These are phyloP conservation scores for Pollimyrus isidori DNA, from an alignment of 2,113 vertebrate species.

Conservation along the genomic window DNA sequence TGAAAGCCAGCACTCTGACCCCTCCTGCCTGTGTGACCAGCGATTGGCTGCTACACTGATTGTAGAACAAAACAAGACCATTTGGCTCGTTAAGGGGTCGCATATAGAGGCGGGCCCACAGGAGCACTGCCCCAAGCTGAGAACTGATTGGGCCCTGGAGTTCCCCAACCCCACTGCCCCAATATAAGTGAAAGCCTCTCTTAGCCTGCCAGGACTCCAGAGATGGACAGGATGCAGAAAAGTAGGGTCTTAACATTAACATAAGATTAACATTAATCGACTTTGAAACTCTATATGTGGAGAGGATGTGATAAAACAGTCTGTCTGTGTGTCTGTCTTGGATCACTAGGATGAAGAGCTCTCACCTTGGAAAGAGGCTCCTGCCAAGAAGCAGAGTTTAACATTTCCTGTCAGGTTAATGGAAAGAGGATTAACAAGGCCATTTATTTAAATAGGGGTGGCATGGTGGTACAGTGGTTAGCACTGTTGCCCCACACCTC, in stretches of 20 bases:
- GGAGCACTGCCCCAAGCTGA: not conserved
- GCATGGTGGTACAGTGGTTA: too few species aligned
- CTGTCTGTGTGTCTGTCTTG: slow-evolving; percentile 5
- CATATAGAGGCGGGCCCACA: not conserved
- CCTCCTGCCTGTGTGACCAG: not conserved
- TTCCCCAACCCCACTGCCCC: not conserved
- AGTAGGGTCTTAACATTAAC: slow-evolving; percentile 34
- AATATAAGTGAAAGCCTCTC: not conserved
- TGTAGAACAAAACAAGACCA: not conserved
- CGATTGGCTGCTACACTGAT: not conserved
- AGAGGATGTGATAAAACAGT: slow-evolving; percentile 34
- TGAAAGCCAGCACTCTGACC: not conserved
- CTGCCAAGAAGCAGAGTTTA: not conserved
- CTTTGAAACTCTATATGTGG: slow-evolving; percentile 41
- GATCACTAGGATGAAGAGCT: slow-evolving; percentile 17
- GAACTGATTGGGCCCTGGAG: not conserved
- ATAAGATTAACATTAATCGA: slow-evolving; percentile 39
- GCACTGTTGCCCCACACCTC: too few species aligned
- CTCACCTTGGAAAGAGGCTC: not conserved
- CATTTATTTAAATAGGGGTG: not conserved
- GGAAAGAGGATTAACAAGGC: not conserved
- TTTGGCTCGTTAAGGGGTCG: not conserved
- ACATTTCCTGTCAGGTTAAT: not conserved
- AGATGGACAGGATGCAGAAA: slow-evolving; percentile 26
- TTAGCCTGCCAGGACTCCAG: slow-evolving; percentile 26